Base-by-base conservation (phyloP, 2,888 invertebrate genomes). In the Polydrusus cervinus region DNA sequence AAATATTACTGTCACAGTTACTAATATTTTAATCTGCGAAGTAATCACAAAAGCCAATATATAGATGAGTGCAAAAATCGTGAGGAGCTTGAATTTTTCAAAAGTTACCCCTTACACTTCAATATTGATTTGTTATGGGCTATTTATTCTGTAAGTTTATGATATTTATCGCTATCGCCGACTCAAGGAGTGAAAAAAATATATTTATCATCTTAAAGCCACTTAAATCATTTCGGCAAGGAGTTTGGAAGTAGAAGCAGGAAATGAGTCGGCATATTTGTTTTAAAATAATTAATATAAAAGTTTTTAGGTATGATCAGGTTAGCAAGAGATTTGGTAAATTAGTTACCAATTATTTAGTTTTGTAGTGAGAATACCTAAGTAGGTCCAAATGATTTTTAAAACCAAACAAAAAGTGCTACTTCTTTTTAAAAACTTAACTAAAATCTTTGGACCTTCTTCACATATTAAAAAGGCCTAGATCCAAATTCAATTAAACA, bases 191-290 rank as follows among this genome's bases (percentile, higher is more conserved):
- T 34, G 3, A 8, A 34, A 34, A 34, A 34, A 34, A 34, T 7
- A 10, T 34, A 34, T 34, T 25, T 34, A 34, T 9, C 34, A 34
- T 8, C 8, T 3, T 25, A 25, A 8, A 34, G 34, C 7, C 34
- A 10, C 34, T 34, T 6, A 6, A 25, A 25, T 25, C 25, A 1
- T 43, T 9, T 43, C 43, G 11, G 38, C 51, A 34, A 55, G 8
- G 18, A 11, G 38, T 47, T 79, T 80, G 80, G 81, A 78, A 78
- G 79, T 81, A 81, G 80, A 81, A 79, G 81, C 81, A 81, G 81
- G 79, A 81, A 77, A 30, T 43, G 34, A 47, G 61, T 43, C 61
- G 11, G 13, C 11, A 14, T 53, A 40, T n/a, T 53, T 38, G 38
- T 60, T 16, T 60, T 38, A 2, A 6, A 16, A 60, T 14, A 43